Percentiles rank a stretch among this genome's conserved stretches.
Evolutionary conservation across 2,888 invertebrate genomes (phyloP).

Genomic region (Philhelius pedissequus): DNA sequence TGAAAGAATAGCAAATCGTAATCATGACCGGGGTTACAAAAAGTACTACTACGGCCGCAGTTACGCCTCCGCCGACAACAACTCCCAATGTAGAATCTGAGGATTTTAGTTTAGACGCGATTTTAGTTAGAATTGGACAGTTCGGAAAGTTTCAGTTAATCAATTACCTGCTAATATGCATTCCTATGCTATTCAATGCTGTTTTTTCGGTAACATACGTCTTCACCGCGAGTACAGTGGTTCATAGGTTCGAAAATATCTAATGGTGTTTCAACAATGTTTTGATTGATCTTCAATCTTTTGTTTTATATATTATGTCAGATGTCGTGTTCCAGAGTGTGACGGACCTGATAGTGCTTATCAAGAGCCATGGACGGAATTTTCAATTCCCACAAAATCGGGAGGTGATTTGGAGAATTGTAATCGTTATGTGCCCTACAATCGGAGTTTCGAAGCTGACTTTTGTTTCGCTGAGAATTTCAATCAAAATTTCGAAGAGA

Average conservation of each 20-base stretch:
- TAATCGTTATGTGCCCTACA: conserved; percentile 75
- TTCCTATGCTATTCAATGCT: conserved; percentile 84
- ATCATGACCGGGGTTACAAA: conserved; percentile 39
- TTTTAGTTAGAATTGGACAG: conserved; percentile 80
- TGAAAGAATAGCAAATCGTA: not conserved
- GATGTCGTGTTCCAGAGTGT: conserved; percentile 78
- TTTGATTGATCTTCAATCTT: conserved; percentile 25
- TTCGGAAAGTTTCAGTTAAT: conserved; percentile 84
- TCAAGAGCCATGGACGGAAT: conserved; percentile 80
- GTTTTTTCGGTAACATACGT: conserved; percentile 84
- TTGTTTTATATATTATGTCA: conserved; percentile 67
- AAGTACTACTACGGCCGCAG: conserved; percentile 5
- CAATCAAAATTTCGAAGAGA: conserved; percentile 74
- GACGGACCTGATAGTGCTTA: conserved; percentile 73
- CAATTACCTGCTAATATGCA: conserved; percentile 81
- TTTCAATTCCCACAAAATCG: conserved; percentile 76
- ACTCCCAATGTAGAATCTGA: conserved; percentile 56
- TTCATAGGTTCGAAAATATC: conserved; percentile 84
- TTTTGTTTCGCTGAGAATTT: conserved; percentile 79
- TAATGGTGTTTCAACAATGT: not conserved
- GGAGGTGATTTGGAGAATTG: conserved; percentile 79
- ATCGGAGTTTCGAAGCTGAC: conserved; percentile 51
- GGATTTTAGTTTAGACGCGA: conserved; percentile 74
- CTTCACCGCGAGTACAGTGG: conserved; percentile 85
- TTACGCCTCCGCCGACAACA: not conserved